Conservation (phyloP, 2,888 invertebrate species). For the Apodemia zela region DNA sequence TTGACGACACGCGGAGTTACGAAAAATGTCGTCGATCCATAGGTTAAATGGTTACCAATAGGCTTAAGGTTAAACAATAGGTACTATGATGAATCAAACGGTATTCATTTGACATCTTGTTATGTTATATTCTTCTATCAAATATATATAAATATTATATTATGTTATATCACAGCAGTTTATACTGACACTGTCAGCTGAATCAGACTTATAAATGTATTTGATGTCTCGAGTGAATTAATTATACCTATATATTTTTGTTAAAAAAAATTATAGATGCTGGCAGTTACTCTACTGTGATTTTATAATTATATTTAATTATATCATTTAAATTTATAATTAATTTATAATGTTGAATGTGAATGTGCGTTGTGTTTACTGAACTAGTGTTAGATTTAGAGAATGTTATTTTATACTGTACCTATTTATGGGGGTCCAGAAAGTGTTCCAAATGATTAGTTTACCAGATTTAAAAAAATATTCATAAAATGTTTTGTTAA, state of each 20-base stretch:
- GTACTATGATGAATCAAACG: constrained; percentile 53
- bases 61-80: constrained; percentile 50
- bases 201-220: constrained; percentile 17
- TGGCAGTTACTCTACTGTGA: constrained; percentile 77
- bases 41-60: constrained; percentile 68
- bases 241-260: neutral
- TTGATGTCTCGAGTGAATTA: constrained; percentile 10
- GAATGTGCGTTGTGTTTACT: constrained; percentile 61
- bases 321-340: constrained; percentile 71
- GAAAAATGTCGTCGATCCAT: constrained; percentile 33
- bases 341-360: constrained; percentile 54
- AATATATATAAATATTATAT: constrained; percentile 40
- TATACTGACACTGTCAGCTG: constrained; percentile 60
- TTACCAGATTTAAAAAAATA: constrained; percentile 51
- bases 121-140: constrained; percentile 39
- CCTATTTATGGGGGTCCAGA: constrained; percentile 56
- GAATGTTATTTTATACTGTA: constrained; percentile 61
- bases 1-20: constrained; percentile 27
- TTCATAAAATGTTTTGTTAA: constrained; percentile 51
- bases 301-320: constrained; percentile 77
- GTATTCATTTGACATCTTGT: constrained; percentile 45
- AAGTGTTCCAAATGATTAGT: constrained; percentile 73
- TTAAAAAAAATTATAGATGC: constrained; percentile 40
- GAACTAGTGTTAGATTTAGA: constrained; percentile 59
- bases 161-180: constrained; percentile 75